Conservation (phyloP, 2,797 vertebrate genomes). For the Melanotaenia boesemani region DNA sequence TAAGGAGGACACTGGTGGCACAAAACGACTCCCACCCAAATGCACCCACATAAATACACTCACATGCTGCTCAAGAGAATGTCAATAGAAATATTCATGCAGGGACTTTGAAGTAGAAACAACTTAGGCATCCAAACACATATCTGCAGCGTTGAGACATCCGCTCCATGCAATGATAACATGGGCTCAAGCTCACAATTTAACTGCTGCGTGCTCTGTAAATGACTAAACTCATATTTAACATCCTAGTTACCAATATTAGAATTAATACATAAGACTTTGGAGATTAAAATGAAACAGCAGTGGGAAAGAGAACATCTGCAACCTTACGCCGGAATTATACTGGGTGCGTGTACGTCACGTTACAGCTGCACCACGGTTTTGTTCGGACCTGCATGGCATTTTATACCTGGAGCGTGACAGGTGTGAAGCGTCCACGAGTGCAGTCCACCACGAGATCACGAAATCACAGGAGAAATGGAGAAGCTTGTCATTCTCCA, state of each 20-base stretch:
- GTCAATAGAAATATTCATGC: conserved; percentile 17
- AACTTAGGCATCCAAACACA: conserved; percentile 6
- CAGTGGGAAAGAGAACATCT: no score
- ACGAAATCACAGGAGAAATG: no score
- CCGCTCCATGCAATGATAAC: conserved; percentile 16
- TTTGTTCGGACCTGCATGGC: no score
- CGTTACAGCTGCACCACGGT: no score
- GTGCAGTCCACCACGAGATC: no score
- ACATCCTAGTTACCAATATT: neutral
- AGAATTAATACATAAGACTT: neutral
- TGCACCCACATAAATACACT: neutral
- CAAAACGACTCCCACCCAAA: conserved; percentile 17
- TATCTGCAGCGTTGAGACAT: conserved; percentile 10
- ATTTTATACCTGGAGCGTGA: no score
- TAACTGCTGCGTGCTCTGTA: neutral
- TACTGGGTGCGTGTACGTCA: no score
- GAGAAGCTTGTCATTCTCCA: no score
- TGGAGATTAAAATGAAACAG: neutral
- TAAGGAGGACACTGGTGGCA: conserved; percentile 32
- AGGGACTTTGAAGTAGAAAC: conserved; percentile 38
- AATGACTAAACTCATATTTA: neutral
- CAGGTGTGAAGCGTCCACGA: no score
- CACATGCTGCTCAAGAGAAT: conserved; percentile 10
- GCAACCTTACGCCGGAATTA: no score
- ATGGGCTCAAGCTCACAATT: neutral